Conservation (phyloP, 2,888 invertebrate genomes). For the Cotesia congregata region DNA sequence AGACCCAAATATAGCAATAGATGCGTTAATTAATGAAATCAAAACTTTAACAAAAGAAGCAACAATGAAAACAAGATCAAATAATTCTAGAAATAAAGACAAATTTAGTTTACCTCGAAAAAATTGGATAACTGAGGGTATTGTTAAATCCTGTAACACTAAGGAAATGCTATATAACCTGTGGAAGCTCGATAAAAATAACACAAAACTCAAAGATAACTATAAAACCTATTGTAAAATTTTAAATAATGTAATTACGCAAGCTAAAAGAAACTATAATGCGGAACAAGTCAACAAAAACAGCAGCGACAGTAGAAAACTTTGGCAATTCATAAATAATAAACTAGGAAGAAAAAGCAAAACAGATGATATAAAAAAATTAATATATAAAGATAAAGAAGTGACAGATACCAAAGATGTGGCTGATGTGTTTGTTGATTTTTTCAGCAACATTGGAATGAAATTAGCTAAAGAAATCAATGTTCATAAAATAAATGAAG, state of each 20-base stretch:
- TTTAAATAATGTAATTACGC: background rate
- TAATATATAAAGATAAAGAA: background rate
- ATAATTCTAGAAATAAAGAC: background rate
- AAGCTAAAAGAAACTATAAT: background rate
- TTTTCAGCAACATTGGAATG: background rate
- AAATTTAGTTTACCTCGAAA: background rate
- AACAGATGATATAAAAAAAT: background rate
- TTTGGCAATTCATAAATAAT: background rate
- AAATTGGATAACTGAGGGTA: background rate
- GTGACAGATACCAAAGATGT: background rate
- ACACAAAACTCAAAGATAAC: background rate
- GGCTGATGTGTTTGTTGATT: background rate
- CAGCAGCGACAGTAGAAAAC: background rate
- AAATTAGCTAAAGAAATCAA: background rate
- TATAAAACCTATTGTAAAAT: background rate
- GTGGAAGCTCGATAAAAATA: background rate
- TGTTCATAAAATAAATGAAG: background rate
- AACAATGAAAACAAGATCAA: background rate
- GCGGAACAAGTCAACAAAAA: background rate
- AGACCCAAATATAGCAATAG: background rate
- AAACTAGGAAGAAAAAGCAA: background rate
- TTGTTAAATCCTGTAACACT: background rate
- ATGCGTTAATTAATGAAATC: background rate
- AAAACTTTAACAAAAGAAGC: background rate
- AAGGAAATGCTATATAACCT: background rate